A percentile compares a stretch with the other conserved stretches of the same genome.
Evolutionary conservation across 35 echinoderm and acorn worm genomes (phyloP).

Genomic region (Patiria miniata): DNA sequence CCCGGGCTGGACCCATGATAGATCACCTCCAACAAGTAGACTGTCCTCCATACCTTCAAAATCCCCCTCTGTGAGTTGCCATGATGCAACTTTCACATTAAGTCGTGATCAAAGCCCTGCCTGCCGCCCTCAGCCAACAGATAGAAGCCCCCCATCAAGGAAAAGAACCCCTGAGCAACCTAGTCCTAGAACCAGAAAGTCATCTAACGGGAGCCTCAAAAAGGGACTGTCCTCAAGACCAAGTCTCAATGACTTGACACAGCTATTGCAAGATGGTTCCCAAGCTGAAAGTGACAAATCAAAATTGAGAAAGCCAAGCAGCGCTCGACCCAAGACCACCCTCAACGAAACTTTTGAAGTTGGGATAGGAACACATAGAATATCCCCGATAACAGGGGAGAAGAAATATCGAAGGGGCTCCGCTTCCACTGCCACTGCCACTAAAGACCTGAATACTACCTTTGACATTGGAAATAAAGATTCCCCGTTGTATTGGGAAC

Average conservation of each 20-base stretch:
- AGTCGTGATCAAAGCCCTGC: background rate
- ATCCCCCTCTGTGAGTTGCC: background rate
- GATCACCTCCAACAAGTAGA: constrained; percentile 31
- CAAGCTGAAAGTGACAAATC: background rate
- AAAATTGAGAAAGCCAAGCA: background rate
- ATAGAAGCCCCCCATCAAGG: constrained; percentile 2
- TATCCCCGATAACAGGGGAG: background rate
- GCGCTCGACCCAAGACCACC: background rate
- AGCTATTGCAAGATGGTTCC: constrained; percentile 35
- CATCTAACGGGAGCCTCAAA: background rate
- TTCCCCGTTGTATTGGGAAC: background rate
- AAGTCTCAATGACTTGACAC: constrained; percentile 72
- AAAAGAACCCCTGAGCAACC: background rate
- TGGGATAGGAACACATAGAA: background rate
- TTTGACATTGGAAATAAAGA: background rate
- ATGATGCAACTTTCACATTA: constrained; percentile 53
- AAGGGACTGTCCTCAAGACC: constrained; percentile 48
- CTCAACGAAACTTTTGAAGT: constrained; percentile 66
- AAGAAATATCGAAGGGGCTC: background rate
- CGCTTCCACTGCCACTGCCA: background rate
- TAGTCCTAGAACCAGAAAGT: background rate
- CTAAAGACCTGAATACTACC: background rate
- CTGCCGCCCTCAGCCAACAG: background rate
- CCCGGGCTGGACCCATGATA: constrained; percentile 81
- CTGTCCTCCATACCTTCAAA: constrained; percentile 1